These are phyloP conservation scores for Pithys albifrons DNA, from an alignment of 2,113 vertebrate genomes.

Conservation along the genomic window DNA sequence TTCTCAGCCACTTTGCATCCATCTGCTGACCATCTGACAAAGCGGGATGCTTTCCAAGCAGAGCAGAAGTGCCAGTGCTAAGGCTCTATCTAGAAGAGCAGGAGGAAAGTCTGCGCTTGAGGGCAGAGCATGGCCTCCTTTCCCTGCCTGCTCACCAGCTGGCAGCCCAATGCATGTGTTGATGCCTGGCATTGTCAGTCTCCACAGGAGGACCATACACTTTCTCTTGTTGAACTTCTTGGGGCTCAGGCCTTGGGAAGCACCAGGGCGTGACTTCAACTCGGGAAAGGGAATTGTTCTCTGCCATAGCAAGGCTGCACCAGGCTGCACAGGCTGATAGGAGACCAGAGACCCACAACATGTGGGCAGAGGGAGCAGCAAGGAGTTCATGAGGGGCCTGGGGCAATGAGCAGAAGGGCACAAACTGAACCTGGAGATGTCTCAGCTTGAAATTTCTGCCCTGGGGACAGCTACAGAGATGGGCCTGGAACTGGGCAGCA, in stretches of 20 bases:
- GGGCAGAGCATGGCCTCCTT: neutral
- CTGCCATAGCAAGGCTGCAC: rapidly evolving
- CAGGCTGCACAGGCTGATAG: neutral
- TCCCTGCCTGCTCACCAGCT: neutral
- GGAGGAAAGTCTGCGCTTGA: neutral
- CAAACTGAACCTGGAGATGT: rapidly evolving
- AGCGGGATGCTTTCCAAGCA: neutral
- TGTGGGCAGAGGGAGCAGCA: rapidly evolving
- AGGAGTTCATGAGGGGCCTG: neutral
- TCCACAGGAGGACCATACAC: too few relatives aligned
- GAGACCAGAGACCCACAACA: rapidly evolving
- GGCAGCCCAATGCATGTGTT: neutral
- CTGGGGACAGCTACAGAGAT: neutral
- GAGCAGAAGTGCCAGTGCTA: neutral
- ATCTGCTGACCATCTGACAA: neutral
- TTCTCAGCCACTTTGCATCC: neutral
- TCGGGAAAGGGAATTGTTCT: neutral
- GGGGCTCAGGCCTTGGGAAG: neutral
- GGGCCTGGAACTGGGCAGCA: neutral
- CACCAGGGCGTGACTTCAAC: rapidly evolving
- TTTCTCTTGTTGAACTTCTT: neutral
- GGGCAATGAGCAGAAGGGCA: neutral
- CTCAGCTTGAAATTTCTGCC: neutral
- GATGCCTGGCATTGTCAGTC: neutral
- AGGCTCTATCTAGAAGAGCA: neutral